A percentile compares a stretch with the other conserved stretches of the same genome.
Evolutionary conservation across 64 coral and sea anemone species (phyloP).

Genomic region (Platygyra sinensis): DNA sequence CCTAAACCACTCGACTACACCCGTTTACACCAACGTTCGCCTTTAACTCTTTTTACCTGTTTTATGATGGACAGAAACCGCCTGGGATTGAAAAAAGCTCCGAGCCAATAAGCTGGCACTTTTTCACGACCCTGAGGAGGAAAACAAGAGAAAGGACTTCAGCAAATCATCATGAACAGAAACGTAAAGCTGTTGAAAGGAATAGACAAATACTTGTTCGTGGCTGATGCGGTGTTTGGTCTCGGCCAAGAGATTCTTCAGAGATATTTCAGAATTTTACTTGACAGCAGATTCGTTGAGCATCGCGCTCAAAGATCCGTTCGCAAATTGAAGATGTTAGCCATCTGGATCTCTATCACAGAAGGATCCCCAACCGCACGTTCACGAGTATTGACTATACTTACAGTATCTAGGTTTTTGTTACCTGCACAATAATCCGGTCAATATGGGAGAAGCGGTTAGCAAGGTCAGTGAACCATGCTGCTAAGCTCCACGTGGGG

Average conservation of each 20-base stretch:
- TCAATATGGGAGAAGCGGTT: constrained; percentile 90
- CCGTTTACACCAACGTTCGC: no score
- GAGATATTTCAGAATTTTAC: no score
- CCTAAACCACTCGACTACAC: no score
- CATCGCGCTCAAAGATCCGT: no score
- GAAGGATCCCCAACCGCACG: no score
- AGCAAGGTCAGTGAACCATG: constrained; percentile 80
- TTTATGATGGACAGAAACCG: constrained; percentile 88
- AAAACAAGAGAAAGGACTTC: background rate
- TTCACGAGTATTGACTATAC: no score
- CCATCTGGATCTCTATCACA: no score
- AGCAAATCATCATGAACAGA: background rate
- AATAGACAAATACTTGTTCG: background rate
- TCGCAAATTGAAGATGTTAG: no score
- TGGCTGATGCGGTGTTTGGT: no score
- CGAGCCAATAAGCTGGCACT: constrained; percentile 96
- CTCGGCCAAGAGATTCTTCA: no score
- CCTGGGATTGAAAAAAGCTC: constrained; percentile 92
- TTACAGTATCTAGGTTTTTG: background rate
- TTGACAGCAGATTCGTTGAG: no score
- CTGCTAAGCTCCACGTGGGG: constrained; percentile 67
- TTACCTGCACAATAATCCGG: constrained; percentile 87
- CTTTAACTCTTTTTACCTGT: constrained; percentile 51
- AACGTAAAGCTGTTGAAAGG: background rate
- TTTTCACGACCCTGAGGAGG: constrained; percentile 82